These are phyloP conservation scores for Hermodice carunculata DNA, from an alignment of 2,888 invertebrate genomes.

Conservation along the genomic window DNA sequence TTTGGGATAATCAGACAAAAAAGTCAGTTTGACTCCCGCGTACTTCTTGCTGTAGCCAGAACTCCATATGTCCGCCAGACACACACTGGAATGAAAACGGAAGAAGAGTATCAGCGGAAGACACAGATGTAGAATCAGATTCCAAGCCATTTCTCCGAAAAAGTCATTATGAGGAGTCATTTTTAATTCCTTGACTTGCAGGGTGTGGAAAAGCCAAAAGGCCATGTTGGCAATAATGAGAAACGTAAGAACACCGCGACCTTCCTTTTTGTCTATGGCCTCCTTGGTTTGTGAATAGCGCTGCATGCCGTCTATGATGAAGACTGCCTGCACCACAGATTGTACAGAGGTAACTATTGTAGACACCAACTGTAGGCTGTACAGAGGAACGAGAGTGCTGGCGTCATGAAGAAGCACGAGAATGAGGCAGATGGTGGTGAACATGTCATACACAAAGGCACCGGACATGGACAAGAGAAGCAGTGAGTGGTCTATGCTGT, in stretches of 20 bases:
- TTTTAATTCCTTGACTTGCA: too few relatives aligned
- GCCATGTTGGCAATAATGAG: conserved; percentile 77
- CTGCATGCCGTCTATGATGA: conserved; percentile 61
- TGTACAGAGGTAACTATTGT: conserved; percentile 57
- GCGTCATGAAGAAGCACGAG: conserved; percentile 24
- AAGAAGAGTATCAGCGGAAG: too few relatives aligned
- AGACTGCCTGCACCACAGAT: conserved; percentile 61
- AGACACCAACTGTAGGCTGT: conserved; percentile 44
- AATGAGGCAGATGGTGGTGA: conserved; percentile 59
- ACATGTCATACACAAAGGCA: conserved; percentile 78
- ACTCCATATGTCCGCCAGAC: too few relatives aligned
- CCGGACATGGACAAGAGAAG: conserved; percentile 94
- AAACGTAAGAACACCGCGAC: conserved; percentile 76
- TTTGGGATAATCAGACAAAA: too few relatives aligned
- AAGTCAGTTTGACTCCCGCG: too few relatives aligned
- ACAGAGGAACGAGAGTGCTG: conserved; percentile 25
- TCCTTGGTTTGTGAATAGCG: conserved; percentile 51
- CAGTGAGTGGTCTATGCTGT: conserved; percentile 76
- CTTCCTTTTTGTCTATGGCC: conserved; percentile 70
- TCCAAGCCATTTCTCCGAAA: too few relatives aligned
- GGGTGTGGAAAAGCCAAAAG: conserved; percentile 77
- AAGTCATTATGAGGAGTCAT: too few relatives aligned
- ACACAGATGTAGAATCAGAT: too few relatives aligned
- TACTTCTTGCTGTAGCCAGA: too few relatives aligned
- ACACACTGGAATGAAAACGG: too few relatives aligned